A percentile compares a stretch with the other conserved stretches of the same genome.
These are phyloP conservation scores for Heliconius hortense DNA, from an alignment of 2,888 invertebrate species.

Conservation along the genomic window DNA sequence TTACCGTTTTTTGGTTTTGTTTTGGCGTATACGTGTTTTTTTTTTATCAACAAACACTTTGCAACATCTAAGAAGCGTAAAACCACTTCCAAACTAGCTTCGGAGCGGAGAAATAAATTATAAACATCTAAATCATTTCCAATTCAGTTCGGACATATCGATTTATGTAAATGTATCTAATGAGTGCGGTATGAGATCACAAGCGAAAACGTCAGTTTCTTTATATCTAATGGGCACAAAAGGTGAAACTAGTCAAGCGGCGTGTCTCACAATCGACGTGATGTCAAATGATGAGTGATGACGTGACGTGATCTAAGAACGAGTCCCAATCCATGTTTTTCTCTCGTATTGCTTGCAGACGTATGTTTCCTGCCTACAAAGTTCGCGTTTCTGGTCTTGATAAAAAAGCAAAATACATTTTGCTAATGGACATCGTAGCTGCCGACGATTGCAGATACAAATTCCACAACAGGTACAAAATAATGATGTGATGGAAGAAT, in stretches of 20 bases:
- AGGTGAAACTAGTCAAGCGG: conserved; percentile 71
- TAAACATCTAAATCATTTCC: not conserved
- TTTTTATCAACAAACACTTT: conserved; percentile 63
- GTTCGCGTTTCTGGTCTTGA: conserved; percentile 97
- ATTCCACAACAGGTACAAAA: conserved; percentile 93
- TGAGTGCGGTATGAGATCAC: conserved; percentile 71
- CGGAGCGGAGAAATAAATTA: not conserved
- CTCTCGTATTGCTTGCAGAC: conserved; percentile 88
- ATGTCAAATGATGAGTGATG: conserved; percentile 71
- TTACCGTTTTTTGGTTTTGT: conserved; percentile 63
- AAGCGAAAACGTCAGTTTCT: conserved; percentile 70
- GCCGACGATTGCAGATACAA: conserved; percentile 98
- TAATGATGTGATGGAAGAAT: conserved; percentile 65
- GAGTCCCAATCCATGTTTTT: conserved; percentile 79
- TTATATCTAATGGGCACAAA: conserved; percentile 61
- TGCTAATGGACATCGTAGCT: conserved; percentile 98
- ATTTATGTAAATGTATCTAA: conserved; percentile 50
- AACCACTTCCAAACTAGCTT: conserved; percentile 26
- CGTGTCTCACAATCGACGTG: conserved; percentile 78
- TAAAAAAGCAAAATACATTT: conserved; percentile 98
- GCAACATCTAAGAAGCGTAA: conserved; percentile 61
- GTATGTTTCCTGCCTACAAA: conserved; percentile 99
- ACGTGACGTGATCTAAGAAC: conserved; percentile 62
- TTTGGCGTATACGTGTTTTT: conserved; percentile 59
- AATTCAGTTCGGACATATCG: conserved; percentile 16